Evolutionary conservation across 2,797 vertebrate genomes (phyloP).

Genomic region (Lophius americanus): DNA sequence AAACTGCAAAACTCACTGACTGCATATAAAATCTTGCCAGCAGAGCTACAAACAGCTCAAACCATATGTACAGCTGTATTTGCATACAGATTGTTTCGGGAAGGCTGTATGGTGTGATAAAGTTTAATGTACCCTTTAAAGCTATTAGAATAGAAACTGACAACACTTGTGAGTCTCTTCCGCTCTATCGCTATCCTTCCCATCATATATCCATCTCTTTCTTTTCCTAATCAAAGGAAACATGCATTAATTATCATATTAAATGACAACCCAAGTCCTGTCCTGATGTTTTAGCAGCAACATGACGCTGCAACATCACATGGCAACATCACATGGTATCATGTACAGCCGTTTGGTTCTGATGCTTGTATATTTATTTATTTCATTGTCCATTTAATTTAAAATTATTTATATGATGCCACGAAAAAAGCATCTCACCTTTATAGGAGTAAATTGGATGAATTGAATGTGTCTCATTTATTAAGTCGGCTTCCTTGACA

Average conservation of each 20-base stretch:
- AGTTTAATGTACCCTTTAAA: conserved; percentile 77
- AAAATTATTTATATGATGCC: too few relatives aligned
- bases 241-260: conserved; percentile 69
- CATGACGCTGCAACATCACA: too few relatives aligned
- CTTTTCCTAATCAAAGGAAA: conserved; percentile 71
- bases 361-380: too few relatives aligned
- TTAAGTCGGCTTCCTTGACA: conserved; percentile 64
- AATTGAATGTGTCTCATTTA: conserved; percentile 61
- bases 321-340: too few relatives aligned
- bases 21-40: conserved; percentile 72
- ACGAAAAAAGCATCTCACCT: conserved; percentile 22
- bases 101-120: conserved; percentile 78
- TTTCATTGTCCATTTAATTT: too few relatives aligned
- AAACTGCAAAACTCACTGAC: conserved; percentile 77
- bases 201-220: conserved; percentile 53
- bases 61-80: conserved; percentile 76
- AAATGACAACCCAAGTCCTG: conserved; percentile 55
- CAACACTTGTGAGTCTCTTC: conserved; percentile 67
- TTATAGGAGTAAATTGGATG: conserved; percentile 39
- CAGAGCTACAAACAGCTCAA: conserved; percentile 75
- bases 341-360: too few relatives aligned
- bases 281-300: conserved; percentile 56
- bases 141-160: conserved; percentile 74
- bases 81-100: conserved; percentile 80
- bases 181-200: conserved; percentile 19